These are phyloP conservation scores for Heterodera filipjevi DNA, from an alignment of 2,888 invertebrate species.

Conservation along the genomic window DNA sequence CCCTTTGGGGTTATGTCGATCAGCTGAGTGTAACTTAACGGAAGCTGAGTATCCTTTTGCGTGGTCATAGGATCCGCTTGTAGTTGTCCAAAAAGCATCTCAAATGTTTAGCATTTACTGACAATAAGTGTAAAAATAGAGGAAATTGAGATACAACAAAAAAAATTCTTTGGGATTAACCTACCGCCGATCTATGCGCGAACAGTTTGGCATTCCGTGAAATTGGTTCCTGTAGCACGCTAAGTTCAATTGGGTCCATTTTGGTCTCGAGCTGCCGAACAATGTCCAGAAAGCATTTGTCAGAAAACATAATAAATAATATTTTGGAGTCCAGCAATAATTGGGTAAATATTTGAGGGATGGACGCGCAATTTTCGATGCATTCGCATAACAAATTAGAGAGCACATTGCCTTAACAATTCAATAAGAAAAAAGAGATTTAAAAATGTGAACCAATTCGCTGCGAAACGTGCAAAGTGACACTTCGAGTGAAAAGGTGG, in stretches of 20 bases:
- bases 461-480: slow-evolving; percentile 40
- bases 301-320: slow-evolving; percentile 45
- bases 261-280: slow-evolving; percentile 39
- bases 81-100: slow-evolving; percentile 50
- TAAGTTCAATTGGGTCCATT: slow-evolving; percentile 48
- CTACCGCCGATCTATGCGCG: slow-evolving; percentile 41
- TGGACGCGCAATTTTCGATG: slow-evolving; percentile 22
- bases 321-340: slow-evolving; percentile 43
- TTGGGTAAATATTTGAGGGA: slow-evolving; percentile 38
- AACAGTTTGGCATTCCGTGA: slow-evolving; percentile 44
- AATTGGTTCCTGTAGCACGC: slow-evolving; percentile 40
- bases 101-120: no score
- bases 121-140: slow-evolving; percentile 2
- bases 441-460: slow-evolving; percentile 34
- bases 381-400: slow-evolving; percentile 35
- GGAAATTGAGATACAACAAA: background rate
- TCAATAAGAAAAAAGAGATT: background rate
- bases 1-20: slow-evolving; percentile 46
- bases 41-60: slow-evolving; percentile 26
- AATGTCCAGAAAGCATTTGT: slow-evolving; percentile 39
- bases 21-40: slow-evolving; percentile 32
- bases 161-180: no score
- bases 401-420: slow-evolving; percentile 36
- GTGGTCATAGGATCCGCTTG: slow-evolving; percentile 39
- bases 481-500: slow-evolving; percentile 48